A percentile compares a stretch with the other conserved stretches of the same genome.
phyloP scores from a whole-genome alignment of 2,113 vertebrate species.

The Saccopteryx leptura region DNA sequence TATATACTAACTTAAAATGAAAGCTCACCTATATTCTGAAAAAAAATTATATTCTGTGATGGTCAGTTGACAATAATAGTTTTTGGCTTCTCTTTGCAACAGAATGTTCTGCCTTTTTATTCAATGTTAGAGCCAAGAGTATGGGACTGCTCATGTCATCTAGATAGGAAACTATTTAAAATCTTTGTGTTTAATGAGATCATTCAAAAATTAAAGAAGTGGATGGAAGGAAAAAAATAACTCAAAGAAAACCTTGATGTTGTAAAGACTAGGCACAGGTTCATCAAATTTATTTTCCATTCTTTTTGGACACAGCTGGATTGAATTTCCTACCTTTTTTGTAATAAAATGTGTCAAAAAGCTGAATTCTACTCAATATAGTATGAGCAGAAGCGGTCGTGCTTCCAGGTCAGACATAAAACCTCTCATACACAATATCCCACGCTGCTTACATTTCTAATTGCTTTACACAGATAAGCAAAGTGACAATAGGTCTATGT shows the following conservation, averaged over 20 bases:
- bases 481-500: neutral
- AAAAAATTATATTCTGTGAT: neutral
- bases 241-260: neutral
- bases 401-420: neutral
- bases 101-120: neutral
- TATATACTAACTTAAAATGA: neutral
- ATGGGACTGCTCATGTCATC: neutral
- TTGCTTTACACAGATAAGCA: neutral
- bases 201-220: neutral
- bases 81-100: neutral
- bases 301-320: neutral
- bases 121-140: neutral
- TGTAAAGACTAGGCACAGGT: neutral
- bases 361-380: neutral
- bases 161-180: neutral
- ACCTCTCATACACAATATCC: neutral
- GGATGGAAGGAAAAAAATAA: neutral
- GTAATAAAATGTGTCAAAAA: neutral
- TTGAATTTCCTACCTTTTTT: neutral
- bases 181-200: neutral
- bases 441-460: neutral
- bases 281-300: neutral
- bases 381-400: neutral
- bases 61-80: neutral
- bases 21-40: conserved; percentile 3